Base-by-base conservation (phyloP, 2,888 invertebrate species). In the Drosophila suboccidentalis region DNA sequence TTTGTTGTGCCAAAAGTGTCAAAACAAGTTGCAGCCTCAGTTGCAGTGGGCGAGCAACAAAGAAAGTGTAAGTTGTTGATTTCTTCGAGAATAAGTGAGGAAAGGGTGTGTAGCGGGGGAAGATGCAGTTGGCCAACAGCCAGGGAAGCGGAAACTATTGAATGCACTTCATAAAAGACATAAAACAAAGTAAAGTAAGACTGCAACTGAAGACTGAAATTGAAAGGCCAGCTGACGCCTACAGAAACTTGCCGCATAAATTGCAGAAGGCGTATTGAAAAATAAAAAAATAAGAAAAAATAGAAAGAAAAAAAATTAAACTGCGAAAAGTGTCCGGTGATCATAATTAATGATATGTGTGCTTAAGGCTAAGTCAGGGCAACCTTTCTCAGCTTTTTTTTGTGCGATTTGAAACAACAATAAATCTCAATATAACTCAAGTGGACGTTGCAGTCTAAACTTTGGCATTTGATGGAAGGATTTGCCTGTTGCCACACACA, bases 401-500 rank as follows among this genome's bases (percentile, higher is more conserved):
- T 60, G 62, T 29, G 11, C 32, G 34, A 43, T 32, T 39, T 53
- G 55, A 51, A 36, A 58, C 65, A 74, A 67, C 70, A 84, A 86
- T 87, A 89, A 89, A 89, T 87, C 86, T 89, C 80, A 87, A 87
- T 87, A 87, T 75, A 89, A 75, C 80, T 82, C 75, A 82, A 84
- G 89, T 84, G 82, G 80, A 78, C 83, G 80, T 80, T 71, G 73
- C 71, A 81, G 64, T 78, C 80, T 78, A 74, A 86, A 71, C 87
- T 84, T 87, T 87, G 86, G 73, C 89, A 89, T 79, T 84, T 89
- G 85, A 89, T 79, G 78, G 80, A 82, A 70, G 67, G 78, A 76
- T 77, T 80, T 83, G 70, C 64, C 62, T 66, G 64, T 60, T 61
- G 70, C 63, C 67, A 43, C 29, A 66, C 44, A 47, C 62, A 46